Evolutionary conservation across 2,888 invertebrate species (phyloP).

Genomic region (Acanthosepion pharaonis): DNA sequence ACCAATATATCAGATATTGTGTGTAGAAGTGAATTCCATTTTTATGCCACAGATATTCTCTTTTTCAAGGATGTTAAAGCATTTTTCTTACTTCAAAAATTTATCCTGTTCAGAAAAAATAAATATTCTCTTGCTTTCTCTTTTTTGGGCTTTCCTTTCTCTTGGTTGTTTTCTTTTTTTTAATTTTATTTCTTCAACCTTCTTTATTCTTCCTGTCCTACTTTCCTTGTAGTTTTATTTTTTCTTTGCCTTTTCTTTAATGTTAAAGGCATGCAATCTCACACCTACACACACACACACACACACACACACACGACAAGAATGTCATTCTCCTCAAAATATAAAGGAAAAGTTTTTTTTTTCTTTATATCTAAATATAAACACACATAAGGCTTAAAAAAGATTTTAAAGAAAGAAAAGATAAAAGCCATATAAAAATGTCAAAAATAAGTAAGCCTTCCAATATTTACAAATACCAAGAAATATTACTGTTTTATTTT

Average conservation of each 20-base stretch:
- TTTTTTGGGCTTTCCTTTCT: background rate
- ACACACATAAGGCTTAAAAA: background rate
- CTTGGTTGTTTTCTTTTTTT: background rate
- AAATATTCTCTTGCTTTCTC: background rate
- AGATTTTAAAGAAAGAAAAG: too few relatives aligned
- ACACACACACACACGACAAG: background rate
- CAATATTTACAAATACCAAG: background rate
- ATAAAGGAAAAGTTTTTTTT: background rate
- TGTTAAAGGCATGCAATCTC: background rate
- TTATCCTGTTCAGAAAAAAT: background rate
- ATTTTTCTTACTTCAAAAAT: background rate
- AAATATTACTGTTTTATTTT: background rate
- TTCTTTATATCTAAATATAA: background rate
- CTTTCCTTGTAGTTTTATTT: background rate
- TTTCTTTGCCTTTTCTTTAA: background rate
- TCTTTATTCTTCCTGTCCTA: background rate
- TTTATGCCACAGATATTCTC: background rate
- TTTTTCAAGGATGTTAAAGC: background rate
- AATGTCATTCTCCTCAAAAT: background rate
- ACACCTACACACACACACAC: too few relatives aligned
- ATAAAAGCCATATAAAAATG: background rate
- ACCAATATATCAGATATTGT: background rate
- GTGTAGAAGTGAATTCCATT: background rate
- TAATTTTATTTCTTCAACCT: background rate
- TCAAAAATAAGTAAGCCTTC: background rate